phyloP scores from a whole-genome alignment of 2,113 vertebrate species.

The Jacana jacana region DNA sequence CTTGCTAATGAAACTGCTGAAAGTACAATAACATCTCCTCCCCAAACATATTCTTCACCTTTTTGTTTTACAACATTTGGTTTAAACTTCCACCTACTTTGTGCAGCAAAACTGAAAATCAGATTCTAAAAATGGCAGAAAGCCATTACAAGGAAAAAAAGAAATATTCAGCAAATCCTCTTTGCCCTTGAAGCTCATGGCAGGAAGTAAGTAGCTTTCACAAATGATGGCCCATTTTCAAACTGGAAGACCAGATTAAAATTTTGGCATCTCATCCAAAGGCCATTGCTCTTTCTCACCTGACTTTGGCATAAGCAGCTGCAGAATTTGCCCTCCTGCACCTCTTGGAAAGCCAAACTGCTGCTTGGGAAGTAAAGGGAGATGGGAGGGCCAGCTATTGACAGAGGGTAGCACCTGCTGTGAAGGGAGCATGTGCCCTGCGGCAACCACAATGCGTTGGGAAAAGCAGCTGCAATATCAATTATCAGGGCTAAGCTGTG shows the following conservation, averaged over 20 bases:
- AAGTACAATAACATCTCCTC: neutral
- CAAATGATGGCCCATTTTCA: neutral
- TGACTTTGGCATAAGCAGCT: neutral
- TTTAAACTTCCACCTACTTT: neutral
- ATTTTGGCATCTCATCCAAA: neutral
- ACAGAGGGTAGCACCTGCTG: neutral
- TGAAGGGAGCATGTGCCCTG: neutral
- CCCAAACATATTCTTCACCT: neutral
- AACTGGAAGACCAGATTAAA: neutral
- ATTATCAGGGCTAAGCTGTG: neutral
- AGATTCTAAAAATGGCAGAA: neutral
- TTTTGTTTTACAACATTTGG: neutral
- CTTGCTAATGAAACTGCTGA: neutral
- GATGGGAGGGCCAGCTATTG: neutral
- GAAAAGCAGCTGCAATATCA: conserved; percentile 29
- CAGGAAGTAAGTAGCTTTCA: neutral
- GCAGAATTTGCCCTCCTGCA: neutral
- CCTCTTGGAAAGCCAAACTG: neutral
- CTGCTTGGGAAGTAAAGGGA: neutral
- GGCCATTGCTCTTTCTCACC: neutral
- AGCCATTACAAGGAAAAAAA: neutral
- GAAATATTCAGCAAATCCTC: neutral
- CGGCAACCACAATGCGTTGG: neutral
- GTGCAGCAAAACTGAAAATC: neutral
- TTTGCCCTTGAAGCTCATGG: neutral